Base-by-base conservation (phyloP, 2,888 invertebrate species). In the Trichacis sp. region DNA sequence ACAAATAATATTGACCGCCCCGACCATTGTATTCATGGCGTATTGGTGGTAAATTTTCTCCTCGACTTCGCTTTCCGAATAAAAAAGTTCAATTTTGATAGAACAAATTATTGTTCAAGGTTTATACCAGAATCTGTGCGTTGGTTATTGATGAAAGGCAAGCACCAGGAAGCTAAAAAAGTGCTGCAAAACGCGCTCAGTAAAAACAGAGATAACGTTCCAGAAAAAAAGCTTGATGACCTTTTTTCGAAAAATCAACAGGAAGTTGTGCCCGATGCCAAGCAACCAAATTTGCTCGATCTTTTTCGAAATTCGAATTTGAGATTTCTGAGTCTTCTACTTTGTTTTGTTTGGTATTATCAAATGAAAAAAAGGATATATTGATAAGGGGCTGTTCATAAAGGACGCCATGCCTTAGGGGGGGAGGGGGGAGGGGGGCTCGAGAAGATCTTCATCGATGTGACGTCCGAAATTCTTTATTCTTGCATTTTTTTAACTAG, bases 81-180 rank as follows among this genome's bases (percentile, higher is more conserved):
- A n/a, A 8, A 24, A 24, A 24, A 3, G 8, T 24, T 24, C 4
- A 24, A 24, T 24, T 24, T 24, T 24, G n/a, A n/a, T 29, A 29
- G 5, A 29, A 6, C 29, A 29, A 6, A 29, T n/a, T 6, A 36
- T 36, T 3, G 2, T 36, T 36, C 18, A 50, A 87, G 87, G 87
- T 88, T 92, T 61, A 88, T 93, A 73, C 92, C 92, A 0, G 92
- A 93, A 82, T 92, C 92, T 0, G 88, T 90, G 5, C 87, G 92
- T 49, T 93, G 92, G 92, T 81, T 92, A 61, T 77, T 92, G 51
- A 88, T 89, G 0, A 89, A 90, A 74, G 89, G 89, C 33, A 87
- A 88, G 20, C 85, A 87, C 12, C 85, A 88, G 19, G 89, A 89
- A 77, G 92, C 92, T 0, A 88, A 89, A 67, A 83, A 83, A 43